Conservation (phyloP, 2,888 invertebrate genomes). For the Philereme transversata region DNA sequence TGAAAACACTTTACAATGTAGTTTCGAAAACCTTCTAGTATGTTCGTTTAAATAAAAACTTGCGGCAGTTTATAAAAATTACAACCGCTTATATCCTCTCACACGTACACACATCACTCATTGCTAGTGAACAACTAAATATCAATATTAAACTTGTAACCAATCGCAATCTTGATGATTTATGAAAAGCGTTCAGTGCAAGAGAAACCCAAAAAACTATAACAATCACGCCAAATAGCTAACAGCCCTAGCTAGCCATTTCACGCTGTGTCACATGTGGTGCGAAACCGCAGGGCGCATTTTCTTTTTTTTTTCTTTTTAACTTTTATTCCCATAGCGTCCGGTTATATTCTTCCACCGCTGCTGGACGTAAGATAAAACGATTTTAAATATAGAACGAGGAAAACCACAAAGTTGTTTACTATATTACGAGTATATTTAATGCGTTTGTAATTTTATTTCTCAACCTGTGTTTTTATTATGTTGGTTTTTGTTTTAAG, state of each 20-base stretch:
- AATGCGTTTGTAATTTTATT: conserved; percentile 22
- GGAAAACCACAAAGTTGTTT: conserved; percentile 51
- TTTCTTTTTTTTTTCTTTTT: conserved; percentile 48
- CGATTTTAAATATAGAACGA: conserved; percentile 68
- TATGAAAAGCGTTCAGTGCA: too few relatives aligned
- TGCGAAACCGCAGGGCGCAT: conserved; percentile 49
- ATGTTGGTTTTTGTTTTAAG: conserved; percentile 43
- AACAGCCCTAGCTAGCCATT: conserved; percentile 26
- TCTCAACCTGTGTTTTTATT: conserved; percentile 22
- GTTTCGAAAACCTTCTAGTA: too few relatives aligned
- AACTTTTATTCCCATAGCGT: conserved; percentile 27
- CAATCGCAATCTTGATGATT: too few relatives aligned
- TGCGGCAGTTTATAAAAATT: too few relatives aligned
- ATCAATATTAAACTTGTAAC: too few relatives aligned
- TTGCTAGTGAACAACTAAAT: too few relatives aligned
- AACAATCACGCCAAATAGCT: conserved; percentile 15
- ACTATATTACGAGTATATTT: conserved; percentile 28
- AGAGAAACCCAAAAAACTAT: conserved; percentile 2
- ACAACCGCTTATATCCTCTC: too few relatives aligned
- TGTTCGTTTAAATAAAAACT: too few relatives aligned
- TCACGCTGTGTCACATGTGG: conserved; percentile 51
- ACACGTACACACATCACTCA: too few relatives aligned
- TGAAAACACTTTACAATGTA: too few relatives aligned
- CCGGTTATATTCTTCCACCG: conserved; percentile 35
- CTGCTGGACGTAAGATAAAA: conserved; percentile 56